Base-by-base conservation (phyloP, 2,113 vertebrate genomes). In the Charina bottae region DNA sequence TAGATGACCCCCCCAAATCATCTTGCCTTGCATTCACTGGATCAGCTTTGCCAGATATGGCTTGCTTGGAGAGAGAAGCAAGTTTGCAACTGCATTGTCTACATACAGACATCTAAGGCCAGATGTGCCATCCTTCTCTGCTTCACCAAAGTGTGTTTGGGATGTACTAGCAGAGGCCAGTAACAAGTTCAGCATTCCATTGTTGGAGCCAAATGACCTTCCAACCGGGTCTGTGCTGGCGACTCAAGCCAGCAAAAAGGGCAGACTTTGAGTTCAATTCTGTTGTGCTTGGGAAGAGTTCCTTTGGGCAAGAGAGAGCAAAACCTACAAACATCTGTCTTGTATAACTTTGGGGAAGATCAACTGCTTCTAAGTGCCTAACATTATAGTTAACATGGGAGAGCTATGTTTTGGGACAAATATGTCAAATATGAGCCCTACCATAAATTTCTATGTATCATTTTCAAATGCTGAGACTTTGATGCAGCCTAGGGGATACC, bases 311-410 rank as follows among this genome's bases (percentile, higher is more conserved):
- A 89, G 62, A 93, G 72, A 92, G 60, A 17, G 0, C 21, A 78
- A 94, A 55, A 87, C 89, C 91, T 37, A 0, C 53, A 90, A 78
- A 17, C 6, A 91, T n/a, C 33, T 88, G 90, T 33, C 87, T 55
- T 88, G 37, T 60, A 64, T 19, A 85, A 91, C 88, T 87, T 62
- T 83, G 90, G 92, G 89, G 88, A 83, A 95, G 95, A 91, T 0
- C 13, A 91, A 85, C 5, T 46, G 59, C 46, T 9, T 13, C 17
- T 17, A 28, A 4, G 33, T 46, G 28, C 33, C 83, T 60, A 59
- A 54, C 59, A 86, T 12, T 60, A 85, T 26, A 37, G 46, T 28
- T 46, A 42, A 56, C 12, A 53, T 7, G 23, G 59, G 5, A 55
- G 19, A 24, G 23, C 24, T 28, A 9, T 21, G 11, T 19, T 62